A percentile compares a stretch with the other conserved stretches of the same genome.
Evolutionary conservation across 2,888 invertebrate species (phyloP).

Genomic region (Tineola bisselliella): DNA sequence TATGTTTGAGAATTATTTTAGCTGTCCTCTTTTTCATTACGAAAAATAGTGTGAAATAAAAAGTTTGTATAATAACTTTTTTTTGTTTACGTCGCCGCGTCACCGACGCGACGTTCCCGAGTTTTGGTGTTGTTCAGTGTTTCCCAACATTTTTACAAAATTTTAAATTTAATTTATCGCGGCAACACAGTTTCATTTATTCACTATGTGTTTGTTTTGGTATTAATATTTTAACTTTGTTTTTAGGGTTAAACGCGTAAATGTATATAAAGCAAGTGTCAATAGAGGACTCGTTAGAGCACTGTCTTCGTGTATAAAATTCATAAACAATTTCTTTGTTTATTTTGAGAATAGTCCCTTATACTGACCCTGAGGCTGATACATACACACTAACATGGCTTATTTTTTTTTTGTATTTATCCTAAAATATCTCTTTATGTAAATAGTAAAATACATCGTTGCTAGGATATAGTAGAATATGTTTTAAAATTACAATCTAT

Average conservation of each 20-base stretch:
- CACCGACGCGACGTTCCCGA: not conserved
- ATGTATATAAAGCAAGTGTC: not conserved
- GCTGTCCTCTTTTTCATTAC: slow-evolving; percentile 37
- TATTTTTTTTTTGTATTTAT: too few species aligned
- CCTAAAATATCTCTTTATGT: too few species aligned
- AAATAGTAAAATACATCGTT: too few species aligned
- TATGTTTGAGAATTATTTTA: slow-evolving; percentile 28
- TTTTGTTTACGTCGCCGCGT: slow-evolving; percentile 15
- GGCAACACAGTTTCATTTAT: not conserved
- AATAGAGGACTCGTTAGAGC: not conserved
- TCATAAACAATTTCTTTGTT: not conserved
- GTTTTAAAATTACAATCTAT: too few species aligned
- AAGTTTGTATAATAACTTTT: slow-evolving; percentile 46
- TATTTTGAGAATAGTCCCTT: not conserved
- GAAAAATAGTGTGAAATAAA: slow-evolving; percentile 58
- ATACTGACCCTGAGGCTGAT: not conserved
- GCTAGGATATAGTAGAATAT: too few species aligned
- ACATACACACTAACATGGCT: too few species aligned
- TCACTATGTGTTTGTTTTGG: too few species aligned
- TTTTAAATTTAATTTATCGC: not conserved
- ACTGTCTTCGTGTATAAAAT: not conserved
- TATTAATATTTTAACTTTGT: too few species aligned
- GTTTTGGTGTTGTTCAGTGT: not conserved
- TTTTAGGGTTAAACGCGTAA: not conserved
- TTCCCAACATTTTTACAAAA: not conserved